phyloP scores from a whole-genome alignment of 35 echinoderm and acorn worm species.

The Ophiothrix spiculata region DNA sequence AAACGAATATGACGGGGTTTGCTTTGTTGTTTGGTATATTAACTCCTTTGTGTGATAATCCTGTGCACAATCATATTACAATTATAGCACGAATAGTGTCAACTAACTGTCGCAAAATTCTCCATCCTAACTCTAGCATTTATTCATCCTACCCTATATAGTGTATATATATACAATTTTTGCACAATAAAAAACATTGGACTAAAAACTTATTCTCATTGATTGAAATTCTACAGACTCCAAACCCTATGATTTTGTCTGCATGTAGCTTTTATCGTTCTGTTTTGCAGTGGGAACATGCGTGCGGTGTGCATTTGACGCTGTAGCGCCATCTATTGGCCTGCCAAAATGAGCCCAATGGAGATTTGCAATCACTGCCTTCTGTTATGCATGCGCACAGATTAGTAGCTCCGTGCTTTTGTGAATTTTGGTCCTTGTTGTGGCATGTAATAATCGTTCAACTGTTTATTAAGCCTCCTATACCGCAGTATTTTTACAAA shows the following conservation, averaged over 20 bases:
- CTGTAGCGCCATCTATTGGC: slow-evolving; percentile 7
- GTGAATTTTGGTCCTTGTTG: slow-evolving; percentile 4
- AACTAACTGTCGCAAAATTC: neutral
- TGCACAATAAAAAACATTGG: neutral
- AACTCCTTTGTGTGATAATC: neutral
- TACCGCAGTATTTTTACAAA: too few species aligned
- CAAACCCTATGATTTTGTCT: neutral
- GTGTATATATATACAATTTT: neutral
- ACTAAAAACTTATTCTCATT: neutral
- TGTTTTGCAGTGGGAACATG: slow-evolving; percentile 3
- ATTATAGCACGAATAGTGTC: neutral
- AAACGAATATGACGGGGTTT: neutral
- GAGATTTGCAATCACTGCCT: slow-evolving; percentile 6
- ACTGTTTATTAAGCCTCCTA: neutral
- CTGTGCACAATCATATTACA: neutral
- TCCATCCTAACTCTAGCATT: slow-evolving; percentile 1
- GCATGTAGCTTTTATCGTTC: slow-evolving; percentile 8
- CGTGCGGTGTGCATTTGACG: neutral
- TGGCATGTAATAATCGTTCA: slow-evolving; percentile 11
- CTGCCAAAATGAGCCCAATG: neutral
- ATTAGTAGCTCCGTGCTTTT: slow-evolving; percentile 6
- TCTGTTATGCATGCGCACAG: slow-evolving; percentile 3
- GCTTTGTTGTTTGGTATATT: neutral
- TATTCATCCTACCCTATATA: neutral
- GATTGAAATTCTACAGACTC: neutral